Evolutionary conservation across 1,140 invertebrate species (phyloP), one percentile per base, ranked within the genome.

Genomic region (Drosophila jambulina): DNA sequence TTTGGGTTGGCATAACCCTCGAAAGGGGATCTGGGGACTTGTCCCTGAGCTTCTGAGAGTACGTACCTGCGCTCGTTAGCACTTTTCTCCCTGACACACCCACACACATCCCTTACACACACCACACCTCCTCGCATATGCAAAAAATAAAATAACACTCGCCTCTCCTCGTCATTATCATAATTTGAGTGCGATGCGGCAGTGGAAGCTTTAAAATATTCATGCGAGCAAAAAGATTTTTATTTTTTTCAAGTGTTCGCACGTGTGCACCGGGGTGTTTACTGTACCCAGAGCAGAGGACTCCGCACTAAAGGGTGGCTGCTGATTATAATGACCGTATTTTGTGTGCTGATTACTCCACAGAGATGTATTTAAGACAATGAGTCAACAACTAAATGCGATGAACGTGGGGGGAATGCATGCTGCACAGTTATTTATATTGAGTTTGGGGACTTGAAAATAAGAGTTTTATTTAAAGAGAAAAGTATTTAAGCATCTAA

Each of bases 171-270:
- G 71, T 87, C 84, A 87, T 87, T 87, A 87, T 87, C 84, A 87
- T 87, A 87, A 87, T 87, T 87, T 87, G 80, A 80, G 82, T 87
- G 78, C 61, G 83, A 72, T 45, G 43, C 75, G 58, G 78, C 76
- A 75, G 71, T 75, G 61, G 59, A 75, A 72, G 78, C 72, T 88
- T 87, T 87, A 88, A 87, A 87, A 87, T 84, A 87, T 87, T 87
- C 84, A 87, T 88, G 69, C 59, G 77, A 88, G 80, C 72, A 64
- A 67, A 80, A 72, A 71, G 61, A 77, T 78, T 78, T 77, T 70
- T 10, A n/a, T 49, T 49, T 36, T 53, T 29, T 49, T 36, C 80
- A 84, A 87, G 84, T 84, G 80, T 75, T 53, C 42, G 61, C 84
- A 87, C 84, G 84, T 87, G 84, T 78, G 80, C 84, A 70, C 87